Evolutionary conservation across 1,140 invertebrate genomes (phyloP), one percentile per base, ranked within the genome.

Genomic region (Hestina assimilis): DNA sequence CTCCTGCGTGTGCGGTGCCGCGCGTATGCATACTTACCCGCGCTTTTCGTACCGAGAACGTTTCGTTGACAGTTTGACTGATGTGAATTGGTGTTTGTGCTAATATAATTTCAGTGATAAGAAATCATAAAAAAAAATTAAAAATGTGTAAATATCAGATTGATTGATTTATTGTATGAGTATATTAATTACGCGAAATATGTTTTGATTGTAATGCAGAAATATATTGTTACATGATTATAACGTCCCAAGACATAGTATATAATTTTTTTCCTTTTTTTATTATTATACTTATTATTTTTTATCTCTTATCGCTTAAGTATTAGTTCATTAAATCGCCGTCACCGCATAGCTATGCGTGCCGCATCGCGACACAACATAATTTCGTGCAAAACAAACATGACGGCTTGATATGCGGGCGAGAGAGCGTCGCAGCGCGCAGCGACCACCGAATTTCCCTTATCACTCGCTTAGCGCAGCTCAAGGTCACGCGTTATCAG

Each of bases 401-500:
- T 9, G 35, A 28, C 33, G 57, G 14, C 19, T 19, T 52, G 75
- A 81, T 79, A 81, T 81, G 69, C 65, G 66, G 24, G 38, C 53
- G 64, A 69, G 71, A 68, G 59, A 59, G 59, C 50, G 41, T 33
- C 53, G 47, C 19, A 21, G 42, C 19, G 38, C 21, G 63, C 42
- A 60, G 63, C 66, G 63, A 64, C 53, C 64, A 75, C 80, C 80
- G 75, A 86, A 86, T 69, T 84, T 81, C 69, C 59, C 74, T 83
- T 86, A 86, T 86, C 83, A 83, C 65, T 64, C 58, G 74, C 69
- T 76, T 71, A 78, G 69, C 68, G 65, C 72, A 33, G 56, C 66
- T 62, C 83, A 84, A 87, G 81, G 81, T 82, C 79, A 69, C 61
- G 57, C 63, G 60, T 79, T 87, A 83, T 83, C 81, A 78, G 43